Percentiles rank a stretch among this genome's conserved stretches.
phyloP scores from a whole-genome alignment of 1,140 invertebrate species.

The Drosophila tristis region DNA sequence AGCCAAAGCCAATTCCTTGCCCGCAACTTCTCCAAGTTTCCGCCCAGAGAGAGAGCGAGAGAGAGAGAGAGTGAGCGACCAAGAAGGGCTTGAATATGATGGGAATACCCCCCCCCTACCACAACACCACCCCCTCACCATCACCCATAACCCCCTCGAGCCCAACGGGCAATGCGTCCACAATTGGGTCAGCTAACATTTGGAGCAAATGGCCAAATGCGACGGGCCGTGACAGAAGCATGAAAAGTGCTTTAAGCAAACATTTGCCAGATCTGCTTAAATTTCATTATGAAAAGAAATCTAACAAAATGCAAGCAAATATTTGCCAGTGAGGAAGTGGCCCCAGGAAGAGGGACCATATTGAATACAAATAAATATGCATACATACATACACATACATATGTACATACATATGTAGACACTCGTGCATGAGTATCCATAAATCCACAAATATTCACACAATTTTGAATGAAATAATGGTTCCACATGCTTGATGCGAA shows the following conservation, averaged over 20 bases:
- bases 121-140: too few relatives aligned
- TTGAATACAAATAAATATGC: too few relatives aligned
- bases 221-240: conserved; percentile 61
- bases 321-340: background rate
- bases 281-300: conserved; percentile 14
- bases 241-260: conserved; percentile 57
- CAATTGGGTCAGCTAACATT: conserved; percentile 78
- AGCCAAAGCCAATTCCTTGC: conserved; percentile 61
- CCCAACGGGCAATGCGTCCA: conserved; percentile 21
- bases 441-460: too few relatives aligned
- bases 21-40: conserved; percentile 48
- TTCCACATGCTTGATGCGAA: too few relatives aligned
- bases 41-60: background rate
- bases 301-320: too few relatives aligned
- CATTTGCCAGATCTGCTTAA: conserved; percentile 42
- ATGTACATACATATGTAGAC: too few relatives aligned
- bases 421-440: too few relatives aligned
- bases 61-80: conserved; percentile 2
- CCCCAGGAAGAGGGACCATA: background rate
- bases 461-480: too few relatives aligned
- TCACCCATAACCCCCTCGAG: background rate
- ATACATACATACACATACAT: too few relatives aligned
- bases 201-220: conserved; percentile 68
- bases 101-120: background rate
- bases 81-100: background rate